Conservation (phyloP, 2,113 vertebrate genomes). For the Rousettus leschenaultii region DNA sequence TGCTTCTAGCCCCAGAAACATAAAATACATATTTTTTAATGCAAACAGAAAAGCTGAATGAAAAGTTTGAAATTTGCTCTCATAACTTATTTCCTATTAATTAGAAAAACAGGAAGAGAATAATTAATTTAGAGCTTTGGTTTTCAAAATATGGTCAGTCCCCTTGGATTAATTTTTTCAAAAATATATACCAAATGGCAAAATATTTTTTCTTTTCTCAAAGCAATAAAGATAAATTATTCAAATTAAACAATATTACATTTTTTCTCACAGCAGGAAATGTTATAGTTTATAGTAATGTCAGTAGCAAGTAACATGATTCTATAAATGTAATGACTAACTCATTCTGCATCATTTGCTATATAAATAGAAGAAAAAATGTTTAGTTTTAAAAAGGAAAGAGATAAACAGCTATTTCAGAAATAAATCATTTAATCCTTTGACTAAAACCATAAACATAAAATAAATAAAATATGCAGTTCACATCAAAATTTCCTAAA, state of each 20-base stretch:
- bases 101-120: neutral
- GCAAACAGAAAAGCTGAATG: neutral
- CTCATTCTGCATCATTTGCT: neutral
- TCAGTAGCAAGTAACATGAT: neutral
- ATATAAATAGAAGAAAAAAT: conserved; percentile 27
- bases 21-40: neutral
- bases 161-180: neutral
- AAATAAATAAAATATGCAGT: neutral
- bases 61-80: neutral
- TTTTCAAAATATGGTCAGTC: neutral
- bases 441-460: conserved; percentile 38
- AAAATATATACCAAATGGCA: neutral
- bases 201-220: neutral
- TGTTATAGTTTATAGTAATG: neutral
- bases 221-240: neutral
- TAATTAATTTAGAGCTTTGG: neutral
- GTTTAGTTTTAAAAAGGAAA: conserved; percentile 27
- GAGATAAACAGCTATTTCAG: conserved; percentile 14
- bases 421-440: conserved; percentile 45
- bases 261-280: neutral
- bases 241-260: neutral
- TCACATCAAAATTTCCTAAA: conserved; percentile 41
- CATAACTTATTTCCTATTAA: neutral
- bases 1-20: neutral
- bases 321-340: neutral